Evolutionary conservation across 2,113 vertebrate species (phyloP), one percentile per base, ranked within the genome.

Genomic region (Hydrolagus affinis): DNA sequence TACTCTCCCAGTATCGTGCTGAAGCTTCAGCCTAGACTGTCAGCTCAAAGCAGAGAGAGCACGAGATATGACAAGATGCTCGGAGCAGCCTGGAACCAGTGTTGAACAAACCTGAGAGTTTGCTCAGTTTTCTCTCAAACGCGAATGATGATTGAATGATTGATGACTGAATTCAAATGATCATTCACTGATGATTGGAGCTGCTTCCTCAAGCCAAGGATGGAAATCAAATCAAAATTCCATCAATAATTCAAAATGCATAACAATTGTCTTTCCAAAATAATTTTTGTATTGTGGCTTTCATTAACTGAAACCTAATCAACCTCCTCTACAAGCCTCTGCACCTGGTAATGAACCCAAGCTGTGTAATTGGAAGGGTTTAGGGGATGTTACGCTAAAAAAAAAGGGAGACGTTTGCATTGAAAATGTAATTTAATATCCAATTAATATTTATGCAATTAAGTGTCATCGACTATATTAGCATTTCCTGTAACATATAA

Each of bases 391-490:
- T 32, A 74, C 25, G 32, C 14, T 25, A 30, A 8, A 80, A 80
- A 80, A 60, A 32, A 11, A n/a, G n/a, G n/a, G 15, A 19, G 10
- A 30, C 10, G 30, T 60, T 64, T 60, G 28, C n/a, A 30, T 28
- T 66, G 14, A 80, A 64, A 62, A 68, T 32, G 32, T 64, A 68
- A 83, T 66, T 83, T 83, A 32, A 66, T 83, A 83, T 66, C 60
- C 28, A 28, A 83, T 83, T 83, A 83, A 83, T 83, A 83, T 83
- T 83, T 17, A 83, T 83, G 78, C 62, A 83, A 83, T 83, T 83
- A 83, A 83, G 17, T 66, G 62, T 30, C 60, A 66, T 64, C 78
- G 66, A 80, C 77, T 80, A 64, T 64, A 66, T 60, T 80, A 28
- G 25, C 78, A 32, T 83, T 83, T 83, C 60, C 32, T 83, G 78